Evolutionary conservation across 2,113 vertebrate species (phyloP).

Genomic region (Ameiurus melas): DNA sequence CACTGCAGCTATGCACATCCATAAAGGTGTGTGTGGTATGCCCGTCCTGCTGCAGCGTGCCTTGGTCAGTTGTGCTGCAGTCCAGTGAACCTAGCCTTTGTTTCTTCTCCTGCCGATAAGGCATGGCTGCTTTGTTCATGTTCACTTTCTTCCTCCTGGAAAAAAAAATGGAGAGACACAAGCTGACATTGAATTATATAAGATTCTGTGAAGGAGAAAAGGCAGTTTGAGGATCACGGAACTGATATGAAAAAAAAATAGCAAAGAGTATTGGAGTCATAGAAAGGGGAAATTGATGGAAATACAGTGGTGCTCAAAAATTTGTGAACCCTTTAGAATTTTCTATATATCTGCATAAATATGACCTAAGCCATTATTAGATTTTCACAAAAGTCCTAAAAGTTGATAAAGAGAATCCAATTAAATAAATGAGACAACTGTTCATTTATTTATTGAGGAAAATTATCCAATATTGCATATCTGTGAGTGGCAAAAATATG

Average conservation of each 20-base stretch:
- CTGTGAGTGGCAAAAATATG: no score
- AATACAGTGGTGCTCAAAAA: background rate
- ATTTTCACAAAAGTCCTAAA: no score
- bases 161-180: slow-evolving; percentile 19
- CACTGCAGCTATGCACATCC: slow-evolving; percentile 80
- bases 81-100: slow-evolving; percentile 85
- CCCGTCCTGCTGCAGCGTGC: slow-evolving; percentile 89
- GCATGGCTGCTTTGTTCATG: slow-evolving; percentile 87
- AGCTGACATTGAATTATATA: background rate
- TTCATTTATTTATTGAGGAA: no score
- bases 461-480: no score
- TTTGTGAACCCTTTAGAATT: no score
- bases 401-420: no score
- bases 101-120: slow-evolving; percentile 88
- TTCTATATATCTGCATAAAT: no score
- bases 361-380: no score
- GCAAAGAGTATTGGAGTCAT: background rate
- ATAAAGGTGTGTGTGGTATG: slow-evolving; percentile 86
- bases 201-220: background rate
- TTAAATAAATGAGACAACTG: no score
- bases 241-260: slow-evolving; percentile 28
- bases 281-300: background rate
- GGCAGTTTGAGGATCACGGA: background rate
- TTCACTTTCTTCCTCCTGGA: slow-evolving; percentile 83
- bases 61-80: slow-evolving; percentile 90